Evolutionary conservation across 2,888 invertebrate species (phyloP).

Genomic region (Subacronicta megacephala): DNA sequence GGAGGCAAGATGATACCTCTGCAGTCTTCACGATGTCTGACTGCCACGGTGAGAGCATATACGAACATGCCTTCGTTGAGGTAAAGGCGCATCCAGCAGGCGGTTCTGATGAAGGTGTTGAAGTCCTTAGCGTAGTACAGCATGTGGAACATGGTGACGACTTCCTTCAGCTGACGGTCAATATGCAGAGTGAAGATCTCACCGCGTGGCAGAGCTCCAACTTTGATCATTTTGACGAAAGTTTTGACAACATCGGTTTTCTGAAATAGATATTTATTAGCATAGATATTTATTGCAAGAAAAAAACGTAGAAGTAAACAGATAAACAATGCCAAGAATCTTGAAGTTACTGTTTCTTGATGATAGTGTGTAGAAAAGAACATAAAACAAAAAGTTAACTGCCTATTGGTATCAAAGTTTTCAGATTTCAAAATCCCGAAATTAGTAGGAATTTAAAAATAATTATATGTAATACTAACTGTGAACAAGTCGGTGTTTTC

Average conservation of each 20-base stretch:
- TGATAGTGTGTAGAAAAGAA: no score
- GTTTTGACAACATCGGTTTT: constrained; percentile 89
- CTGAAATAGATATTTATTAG: constrained; percentile 69
- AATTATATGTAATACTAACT: constrained; percentile 11
- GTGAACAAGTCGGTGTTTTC: constrained; percentile 69
- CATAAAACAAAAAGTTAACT: no score
- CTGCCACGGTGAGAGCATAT: constrained; percentile 87
- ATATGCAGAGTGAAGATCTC: constrained; percentile 86
- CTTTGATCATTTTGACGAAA: constrained; percentile 86
- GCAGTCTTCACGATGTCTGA: constrained; percentile 87
- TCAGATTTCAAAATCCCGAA: no score
- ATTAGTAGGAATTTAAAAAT: background rate
- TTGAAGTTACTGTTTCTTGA: no score
- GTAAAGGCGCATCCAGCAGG: constrained; percentile 86
- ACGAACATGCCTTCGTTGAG: constrained; percentile 90
- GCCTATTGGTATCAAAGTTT: no score
- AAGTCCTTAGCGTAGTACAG: constrained; percentile 88
- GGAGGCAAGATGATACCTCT: constrained; percentile 87
- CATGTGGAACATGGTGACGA: constrained; percentile 86
- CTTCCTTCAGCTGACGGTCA: constrained; percentile 86
- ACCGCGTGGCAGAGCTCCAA: constrained; percentile 89
- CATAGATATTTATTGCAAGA: background rate
- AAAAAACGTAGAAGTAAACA: background rate
- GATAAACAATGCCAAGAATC: no score
- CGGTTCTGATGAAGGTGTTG: constrained; percentile 83